Evolutionary conservation across 1,140 invertebrate genomes (phyloP).

Genomic region (Drosophila navojoa): DNA sequence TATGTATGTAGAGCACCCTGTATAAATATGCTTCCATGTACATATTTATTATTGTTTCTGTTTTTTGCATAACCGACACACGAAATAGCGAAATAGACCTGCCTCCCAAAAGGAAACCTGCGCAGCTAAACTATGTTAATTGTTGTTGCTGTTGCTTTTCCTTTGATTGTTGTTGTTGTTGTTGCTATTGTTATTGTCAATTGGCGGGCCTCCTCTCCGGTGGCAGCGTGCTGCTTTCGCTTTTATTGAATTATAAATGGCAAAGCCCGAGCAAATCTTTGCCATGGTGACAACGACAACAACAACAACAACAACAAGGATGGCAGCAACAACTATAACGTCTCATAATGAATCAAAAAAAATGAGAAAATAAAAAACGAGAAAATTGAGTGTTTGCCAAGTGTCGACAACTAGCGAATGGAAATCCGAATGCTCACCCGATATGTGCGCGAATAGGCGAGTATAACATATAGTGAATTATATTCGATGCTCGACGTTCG

Average conservation of each 20-base stretch:
- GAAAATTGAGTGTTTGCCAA: conserved; percentile 69
- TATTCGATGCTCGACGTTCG: conserved; percentile 36
- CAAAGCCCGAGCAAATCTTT: conserved; percentile 54
- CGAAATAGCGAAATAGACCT: conserved; percentile 23
- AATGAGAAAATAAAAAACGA: conserved; percentile 2
- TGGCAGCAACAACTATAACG: neutral
- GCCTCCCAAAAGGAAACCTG: conserved; percentile 66
- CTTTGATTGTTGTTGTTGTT: conserved; percentile 31
- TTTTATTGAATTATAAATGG: conserved; percentile 66
- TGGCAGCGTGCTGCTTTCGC: conserved; percentile 49
- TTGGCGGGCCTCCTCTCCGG: conserved; percentile 63
- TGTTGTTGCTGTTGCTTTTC: conserved; percentile 44
- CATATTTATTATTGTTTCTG: conserved; percentile 3
- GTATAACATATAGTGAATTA: conserved; percentile 57
- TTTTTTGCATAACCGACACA: conserved; percentile 23
- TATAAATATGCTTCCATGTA: conserved; percentile 17
- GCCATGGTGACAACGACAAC: conserved; percentile 63
- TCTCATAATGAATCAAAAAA: conserved; percentile 52
- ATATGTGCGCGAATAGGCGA: conserved; percentile 55
- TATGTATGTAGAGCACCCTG: conserved; percentile 40
- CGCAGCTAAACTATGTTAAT: conserved; percentile 20
- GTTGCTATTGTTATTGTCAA: conserved; percentile 57
- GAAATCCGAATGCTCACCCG: conserved; percentile 59
- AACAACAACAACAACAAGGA: conserved; percentile 6
- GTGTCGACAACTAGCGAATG: conserved; percentile 40